Conservation (phyloP, 2,888 invertebrate species). For the Xestia rhomboidea region DNA sequence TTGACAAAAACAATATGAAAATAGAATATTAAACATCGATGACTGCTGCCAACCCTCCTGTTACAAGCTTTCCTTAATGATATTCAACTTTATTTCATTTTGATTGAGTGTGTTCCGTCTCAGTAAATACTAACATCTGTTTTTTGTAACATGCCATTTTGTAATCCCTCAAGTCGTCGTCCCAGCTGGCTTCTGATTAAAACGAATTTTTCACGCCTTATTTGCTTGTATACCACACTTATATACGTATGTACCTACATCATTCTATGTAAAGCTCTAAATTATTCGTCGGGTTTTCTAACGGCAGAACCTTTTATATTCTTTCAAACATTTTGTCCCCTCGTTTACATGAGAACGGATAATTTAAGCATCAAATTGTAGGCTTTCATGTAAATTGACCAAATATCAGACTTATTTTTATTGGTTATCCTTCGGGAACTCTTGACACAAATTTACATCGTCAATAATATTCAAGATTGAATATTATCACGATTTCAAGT, state of each 20-base stretch:
- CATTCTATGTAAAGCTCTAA: constrained; percentile 14
- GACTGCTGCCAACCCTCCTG: no score
- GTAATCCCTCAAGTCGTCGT: background rate
- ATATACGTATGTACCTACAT: background rate
- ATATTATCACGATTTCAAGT: background rate
- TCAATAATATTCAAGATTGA: background rate
- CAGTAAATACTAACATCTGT: background rate
- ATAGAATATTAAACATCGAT: background rate
- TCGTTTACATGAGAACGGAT: constrained; percentile 43
- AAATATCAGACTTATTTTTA: constrained; percentile 30
- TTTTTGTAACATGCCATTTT: constrained; percentile 1
- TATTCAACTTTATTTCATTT: background rate
- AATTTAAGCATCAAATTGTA: constrained; percentile 38
- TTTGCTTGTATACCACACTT: constrained; percentile 5
- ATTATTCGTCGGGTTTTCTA: constrained; percentile 17
- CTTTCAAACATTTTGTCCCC: constrained; percentile 38
- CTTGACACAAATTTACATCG: constrained; percentile 1
- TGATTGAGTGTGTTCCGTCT: background rate
- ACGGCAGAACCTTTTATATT: constrained; percentile 30
- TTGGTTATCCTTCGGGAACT: background rate
- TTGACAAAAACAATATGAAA: background rate
- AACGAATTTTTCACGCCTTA: constrained; percentile 1
- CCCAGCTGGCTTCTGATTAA: background rate
- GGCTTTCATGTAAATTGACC: constrained; percentile 33
- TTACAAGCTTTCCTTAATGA: background rate